These are phyloP conservation scores for Scaptomyza reducta DNA, from an alignment of 2,888 invertebrate species.

Conservation along the genomic window DNA sequence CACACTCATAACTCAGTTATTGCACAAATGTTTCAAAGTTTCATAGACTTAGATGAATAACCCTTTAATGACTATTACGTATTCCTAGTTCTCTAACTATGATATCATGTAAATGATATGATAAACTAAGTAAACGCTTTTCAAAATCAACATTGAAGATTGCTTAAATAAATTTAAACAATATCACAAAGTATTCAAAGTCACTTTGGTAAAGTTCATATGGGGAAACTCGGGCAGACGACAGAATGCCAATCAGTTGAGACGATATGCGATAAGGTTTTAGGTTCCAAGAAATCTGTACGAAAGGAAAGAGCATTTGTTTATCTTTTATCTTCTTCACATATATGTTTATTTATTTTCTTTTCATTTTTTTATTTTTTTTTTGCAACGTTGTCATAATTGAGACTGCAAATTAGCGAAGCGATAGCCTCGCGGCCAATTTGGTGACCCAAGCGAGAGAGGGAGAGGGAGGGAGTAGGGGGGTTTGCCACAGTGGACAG, in stretches of 20 bases:
- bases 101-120: too few species aligned
- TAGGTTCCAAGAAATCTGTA: slow-evolving; percentile 23
- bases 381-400: slow-evolving; percentile 52
- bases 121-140: too few species aligned
- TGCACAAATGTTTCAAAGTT: not conserved
- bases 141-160: slow-evolving; percentile 10
- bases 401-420: slow-evolving; percentile 57
- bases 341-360: not conserved
- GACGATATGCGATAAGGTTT: slow-evolving; percentile 15
- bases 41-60: not conserved
- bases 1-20: not conserved
- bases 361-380: slow-evolving; percentile 11
- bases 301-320: slow-evolving; percentile 4
- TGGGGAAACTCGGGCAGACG: not conserved
- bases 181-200: slow-evolving; percentile 1
- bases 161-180: slow-evolving; percentile 10
- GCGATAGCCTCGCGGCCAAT: slow-evolving; percentile 30
- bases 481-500: slow-evolving; percentile 1
- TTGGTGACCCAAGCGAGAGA: slow-evolving; percentile 14
- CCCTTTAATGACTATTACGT: too few species aligned
- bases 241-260: slow-evolving; percentile 8
- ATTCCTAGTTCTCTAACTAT: too few species aligned
- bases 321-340: slow-evolving; percentile 17
- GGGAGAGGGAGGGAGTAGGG: not conserved
- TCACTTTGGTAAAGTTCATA: slow-evolving; percentile 10